Conservation (phyloP, 2,797 vertebrate genomes). For the Salarias fasciatus region DNA sequence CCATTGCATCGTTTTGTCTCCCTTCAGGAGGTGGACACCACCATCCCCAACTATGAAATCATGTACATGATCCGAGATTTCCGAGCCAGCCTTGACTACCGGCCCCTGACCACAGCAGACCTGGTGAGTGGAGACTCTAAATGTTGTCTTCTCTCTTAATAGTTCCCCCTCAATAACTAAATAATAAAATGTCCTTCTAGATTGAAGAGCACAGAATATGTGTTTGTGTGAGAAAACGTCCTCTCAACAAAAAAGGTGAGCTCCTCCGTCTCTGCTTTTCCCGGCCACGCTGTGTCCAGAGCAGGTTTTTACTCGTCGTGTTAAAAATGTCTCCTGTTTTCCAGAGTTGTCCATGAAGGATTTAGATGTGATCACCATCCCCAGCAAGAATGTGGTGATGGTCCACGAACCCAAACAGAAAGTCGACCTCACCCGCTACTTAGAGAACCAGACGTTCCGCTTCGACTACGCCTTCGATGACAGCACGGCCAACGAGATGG, state of each 20-base stretch:
- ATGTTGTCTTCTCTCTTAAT: background rate
- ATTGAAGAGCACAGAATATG: constrained; percentile 99
- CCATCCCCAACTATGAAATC: constrained; percentile 97
- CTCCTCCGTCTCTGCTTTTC: no score
- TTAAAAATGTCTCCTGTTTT: constrained; percentile 35
- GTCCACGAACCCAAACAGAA: constrained; percentile 99
- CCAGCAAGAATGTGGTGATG: constrained; percentile 99
- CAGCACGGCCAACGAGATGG: constrained; percentile 95
- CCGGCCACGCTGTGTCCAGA: no score
- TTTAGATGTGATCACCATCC: constrained; percentile 97
- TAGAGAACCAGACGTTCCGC: constrained; percentile 99
- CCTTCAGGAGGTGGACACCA: constrained; percentile 92
- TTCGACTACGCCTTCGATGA: constrained; percentile 99
- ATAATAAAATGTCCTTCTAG: constrained; percentile 67
- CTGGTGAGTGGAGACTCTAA: constrained; percentile 81
- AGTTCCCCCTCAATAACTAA: background rate
- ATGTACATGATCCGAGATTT: constrained; percentile 99
- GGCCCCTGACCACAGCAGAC: constrained; percentile 93
- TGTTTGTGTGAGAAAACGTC: constrained; percentile 96
- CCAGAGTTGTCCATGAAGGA: constrained; percentile 93
- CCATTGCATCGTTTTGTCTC: constrained; percentile 4
- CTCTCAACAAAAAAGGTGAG: constrained; percentile 97
- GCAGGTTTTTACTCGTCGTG: no score
- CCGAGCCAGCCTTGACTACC: constrained; percentile 94
- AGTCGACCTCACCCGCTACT: constrained; percentile 95